Evolutionary conservation across 2,113 vertebrate genomes (phyloP), one percentile per base, ranked within the genome.

Genomic region (Gadus macrocephalus): DNA sequence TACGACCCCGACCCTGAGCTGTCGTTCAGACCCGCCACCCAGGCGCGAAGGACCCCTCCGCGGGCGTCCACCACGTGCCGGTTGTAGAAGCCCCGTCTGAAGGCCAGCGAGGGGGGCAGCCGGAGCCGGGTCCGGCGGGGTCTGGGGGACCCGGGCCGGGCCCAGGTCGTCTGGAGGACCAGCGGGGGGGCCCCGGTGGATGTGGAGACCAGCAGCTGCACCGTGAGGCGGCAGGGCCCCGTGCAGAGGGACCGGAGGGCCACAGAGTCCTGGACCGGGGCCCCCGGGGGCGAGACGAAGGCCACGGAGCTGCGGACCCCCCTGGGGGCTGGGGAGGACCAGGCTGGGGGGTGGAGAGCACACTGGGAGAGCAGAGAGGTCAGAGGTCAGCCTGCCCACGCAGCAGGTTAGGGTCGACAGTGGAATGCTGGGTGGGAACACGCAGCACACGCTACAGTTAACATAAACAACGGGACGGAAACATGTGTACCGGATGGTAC

Each of bases 111-210:
- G 31, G 87, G 91, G 0, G 95, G 95, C 69, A 95, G 92, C 64
- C 83, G 91, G 80, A 98, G 90, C 14, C 5, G 86, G 16, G 96
- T 86, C 16, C 75, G 87, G 58, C 86, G 92, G 11, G 84, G 93
- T 76, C 85, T 89, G 73, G 78, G 83, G 66, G 82, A 82, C 22
- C 80, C 77, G 42, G 93, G 80, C 15, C 84, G 77, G 42, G 87
- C 93, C 96, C 95, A 97, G 53, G 86, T 90, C 74, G 83, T 95
- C 74, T 92, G 94, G 74, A 95, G 97, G 31, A 96, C 88, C 0
- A 91, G 79, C 7, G 93, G 85, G 78, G 91, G 91, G 59, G 87
- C 93, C 78, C 85, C 88, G 78, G 88, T 91, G 76, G 42, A 9
- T 11, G 92, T 92, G 1, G 94, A 93, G 64, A 92, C 93, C 16